A percentile compares a stretch with the other conserved stretches of the same genome.
phyloP scores from a whole-genome alignment of 2,888 invertebrate species.

The Philaethria dido region DNA sequence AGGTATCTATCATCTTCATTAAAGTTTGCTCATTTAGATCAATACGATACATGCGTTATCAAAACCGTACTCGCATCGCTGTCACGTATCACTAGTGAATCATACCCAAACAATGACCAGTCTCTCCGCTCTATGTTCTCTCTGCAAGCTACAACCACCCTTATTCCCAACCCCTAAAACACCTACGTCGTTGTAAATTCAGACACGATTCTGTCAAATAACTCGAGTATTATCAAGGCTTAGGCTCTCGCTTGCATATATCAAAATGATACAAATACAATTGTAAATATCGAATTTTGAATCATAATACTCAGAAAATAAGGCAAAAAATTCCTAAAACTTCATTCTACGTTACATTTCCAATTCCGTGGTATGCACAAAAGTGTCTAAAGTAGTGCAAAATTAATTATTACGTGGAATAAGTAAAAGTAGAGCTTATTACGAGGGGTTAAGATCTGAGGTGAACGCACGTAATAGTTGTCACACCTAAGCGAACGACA shows the following conservation, averaged over 20 bases:
- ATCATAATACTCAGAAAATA: not conserved
- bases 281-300: constrained; percentile 12
- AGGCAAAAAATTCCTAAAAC: constrained; percentile 12
- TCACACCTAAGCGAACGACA: constrained; percentile 64
- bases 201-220: constrained; percentile 60
- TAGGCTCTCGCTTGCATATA: constrained; percentile 50
- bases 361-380: constrained; percentile 42
- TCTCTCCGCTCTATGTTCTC: constrained; percentile 53
- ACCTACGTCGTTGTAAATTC: constrained; percentile 34
- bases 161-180: constrained; percentile 23
- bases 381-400: constrained; percentile 60
- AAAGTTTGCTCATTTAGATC: constrained; percentile 17
- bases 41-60: constrained; percentile 34
- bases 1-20: not conserved
- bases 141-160: constrained; percentile 39
- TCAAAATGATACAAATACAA: constrained; percentile 23
- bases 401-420: constrained; percentile 51
- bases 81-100: constrained; percentile 23
- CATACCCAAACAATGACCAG: constrained; percentile 55
- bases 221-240: constrained; percentile 63
- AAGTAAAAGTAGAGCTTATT: constrained; percentile 61
- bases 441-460: constrained; percentile 55
- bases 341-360: constrained; percentile 29
- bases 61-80: constrained; percentile 22
- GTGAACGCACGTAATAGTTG: constrained; percentile 47